Percentiles rank a stretch among this genome's conserved stretches.
Evolutionary conservation across 30 jellyfish, hydroid and myxozoan genomes (phyloP).

Genomic region (Chrysaora quinquecirrha): DNA sequence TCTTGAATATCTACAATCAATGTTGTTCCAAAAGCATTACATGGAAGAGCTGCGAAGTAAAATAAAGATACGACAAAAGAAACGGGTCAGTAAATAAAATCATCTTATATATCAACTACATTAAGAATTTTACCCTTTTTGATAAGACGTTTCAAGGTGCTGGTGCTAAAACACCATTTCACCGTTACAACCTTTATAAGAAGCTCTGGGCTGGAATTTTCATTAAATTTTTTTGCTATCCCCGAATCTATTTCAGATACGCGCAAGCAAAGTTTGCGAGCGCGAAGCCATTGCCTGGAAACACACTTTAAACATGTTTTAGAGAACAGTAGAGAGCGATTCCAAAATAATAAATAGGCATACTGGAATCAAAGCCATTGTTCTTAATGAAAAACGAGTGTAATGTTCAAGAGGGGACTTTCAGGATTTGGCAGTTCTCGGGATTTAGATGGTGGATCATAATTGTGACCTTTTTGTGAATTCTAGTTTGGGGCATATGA

Average conservation of each 20-base stretch:
- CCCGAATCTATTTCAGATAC: too few relatives aligned
- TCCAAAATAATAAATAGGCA: too few relatives aligned
- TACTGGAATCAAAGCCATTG: too few relatives aligned
- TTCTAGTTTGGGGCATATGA: too few relatives aligned
- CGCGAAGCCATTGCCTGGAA: background rate
- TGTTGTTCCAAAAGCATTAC: constrained; percentile 33
- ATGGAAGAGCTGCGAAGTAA: background rate
- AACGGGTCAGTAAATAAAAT: constrained; percentile 52
- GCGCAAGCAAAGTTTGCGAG: background rate
- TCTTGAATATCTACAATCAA: constrained; percentile 30
- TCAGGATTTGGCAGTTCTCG: too few relatives aligned
- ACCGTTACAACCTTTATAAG: background rate
- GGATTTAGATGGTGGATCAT: too few relatives aligned
- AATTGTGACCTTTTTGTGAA: too few relatives aligned
- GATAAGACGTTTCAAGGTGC: background rate
- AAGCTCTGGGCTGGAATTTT: background rate
- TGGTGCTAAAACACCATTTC: too few relatives aligned
- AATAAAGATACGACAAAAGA: constrained; percentile 39
- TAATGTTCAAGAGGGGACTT: too few relatives aligned
- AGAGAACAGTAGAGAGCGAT: too few relatives aligned
- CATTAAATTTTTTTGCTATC: background rate
- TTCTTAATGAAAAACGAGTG: too few relatives aligned
- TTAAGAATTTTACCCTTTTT: background rate
- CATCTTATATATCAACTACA: background rate
- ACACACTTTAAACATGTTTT: too few relatives aligned